A percentile compares a stretch with the other conserved stretches of the same genome.
These are phyloP conservation scores for Ranitomeya imitator DNA, from an alignment of 2,113 vertebrate species.

Conservation along the genomic window DNA sequence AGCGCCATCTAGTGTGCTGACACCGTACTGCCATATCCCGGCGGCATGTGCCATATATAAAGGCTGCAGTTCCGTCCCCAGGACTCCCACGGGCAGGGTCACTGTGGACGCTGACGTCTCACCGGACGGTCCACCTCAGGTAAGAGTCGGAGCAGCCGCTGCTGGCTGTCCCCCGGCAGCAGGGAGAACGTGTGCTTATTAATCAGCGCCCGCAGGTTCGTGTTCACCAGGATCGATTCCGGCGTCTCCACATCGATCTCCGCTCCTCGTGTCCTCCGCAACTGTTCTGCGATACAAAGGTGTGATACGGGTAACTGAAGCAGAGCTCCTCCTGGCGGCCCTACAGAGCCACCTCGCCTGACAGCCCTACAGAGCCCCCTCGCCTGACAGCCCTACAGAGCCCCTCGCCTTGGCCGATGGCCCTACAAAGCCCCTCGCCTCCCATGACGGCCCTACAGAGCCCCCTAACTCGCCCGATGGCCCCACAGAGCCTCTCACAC, in stretches of 20 bases:
- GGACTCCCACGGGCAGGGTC: too few relatives aligned
- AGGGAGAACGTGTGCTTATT: constrained; percentile 94
- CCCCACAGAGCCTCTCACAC: too few relatives aligned
- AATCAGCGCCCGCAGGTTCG: constrained; percentile 92
- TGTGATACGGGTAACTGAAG: neutral
- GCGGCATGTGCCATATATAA: too few relatives aligned
- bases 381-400: too few relatives aligned
- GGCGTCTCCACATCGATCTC: constrained; percentile 98
- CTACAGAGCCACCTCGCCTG: too few relatives aligned
- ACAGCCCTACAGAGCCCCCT: neutral
- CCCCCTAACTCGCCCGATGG: too few relatives aligned
- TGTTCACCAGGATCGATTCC: constrained; percentile 97
- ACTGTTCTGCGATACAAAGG: constrained; percentile 77
- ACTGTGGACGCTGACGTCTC: neutral
- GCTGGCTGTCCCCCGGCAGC: constrained; percentile 87
- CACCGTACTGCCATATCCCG: too few relatives aligned
- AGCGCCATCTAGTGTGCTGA: too few relatives aligned
- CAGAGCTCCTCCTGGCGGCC: neutral
- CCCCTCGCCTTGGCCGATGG: too few relatives aligned
- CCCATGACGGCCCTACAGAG: too few relatives aligned
- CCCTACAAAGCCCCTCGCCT: too few relatives aligned
- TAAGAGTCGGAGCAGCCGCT: constrained; percentile 86
- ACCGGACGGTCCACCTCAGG: constrained; percentile 96
- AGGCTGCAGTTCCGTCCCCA: too few relatives aligned
- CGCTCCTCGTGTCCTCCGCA: constrained; percentile 86